Evolutionary conservation across 1,140 invertebrate genomes (phyloP).

Genomic region (Probaryconus sp.): DNA sequence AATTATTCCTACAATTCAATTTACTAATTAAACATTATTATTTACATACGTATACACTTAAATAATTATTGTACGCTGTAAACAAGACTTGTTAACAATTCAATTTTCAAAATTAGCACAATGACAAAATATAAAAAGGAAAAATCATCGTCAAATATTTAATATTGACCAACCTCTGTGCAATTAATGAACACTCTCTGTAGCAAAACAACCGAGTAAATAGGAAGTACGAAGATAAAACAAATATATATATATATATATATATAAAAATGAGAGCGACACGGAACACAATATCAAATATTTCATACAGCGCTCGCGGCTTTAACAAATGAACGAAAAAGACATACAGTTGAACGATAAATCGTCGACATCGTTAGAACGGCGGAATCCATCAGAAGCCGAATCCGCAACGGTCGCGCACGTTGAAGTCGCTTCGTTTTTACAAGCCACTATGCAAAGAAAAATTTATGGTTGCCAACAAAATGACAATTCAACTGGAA

Average conservation of each 20-base stretch:
- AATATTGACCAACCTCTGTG: slow-evolving; percentile 4
- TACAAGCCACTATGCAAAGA: background rate
- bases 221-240: slow-evolving; percentile 7
- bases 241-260: too few species aligned
- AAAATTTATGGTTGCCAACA: too few species aligned
- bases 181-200: slow-evolving; percentile 5
- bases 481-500: too few species aligned
- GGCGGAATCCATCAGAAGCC: slow-evolving; percentile 21
- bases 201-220: slow-evolving; percentile 11
- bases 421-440: slow-evolving; percentile 9
- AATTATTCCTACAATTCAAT: too few species aligned
- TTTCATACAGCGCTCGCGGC: slow-evolving; percentile 9
- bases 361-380: slow-evolving; percentile 20
- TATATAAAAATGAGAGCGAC: too few species aligned
- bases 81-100: too few species aligned
- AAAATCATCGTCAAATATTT: background rate
- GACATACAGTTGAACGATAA: slow-evolving; percentile 21
- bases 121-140: too few species aligned
- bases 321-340: slow-evolving; percentile 27
- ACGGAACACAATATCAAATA: slow-evolving; percentile 5
- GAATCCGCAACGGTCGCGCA: background rate
- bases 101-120: too few species aligned
- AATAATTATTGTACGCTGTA: too few species aligned
- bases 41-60: too few species aligned
- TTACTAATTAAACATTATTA: too few species aligned